Evolutionary conservation across 2,888 invertebrate species (phyloP), one percentile per base, ranked within the genome.

Genomic region (Drosophila demipolita): DNA sequence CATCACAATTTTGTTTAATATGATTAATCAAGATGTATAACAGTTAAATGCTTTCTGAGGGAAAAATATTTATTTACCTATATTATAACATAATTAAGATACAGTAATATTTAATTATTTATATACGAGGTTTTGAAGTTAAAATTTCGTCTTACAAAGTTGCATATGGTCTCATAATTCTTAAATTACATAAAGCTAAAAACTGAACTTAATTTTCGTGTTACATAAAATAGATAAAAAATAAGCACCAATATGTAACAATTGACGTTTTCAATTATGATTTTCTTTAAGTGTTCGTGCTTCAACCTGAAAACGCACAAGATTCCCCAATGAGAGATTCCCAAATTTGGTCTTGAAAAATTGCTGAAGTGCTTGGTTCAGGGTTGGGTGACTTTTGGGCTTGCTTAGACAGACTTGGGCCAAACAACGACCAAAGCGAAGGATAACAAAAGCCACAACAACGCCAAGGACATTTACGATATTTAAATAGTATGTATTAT

Each of bases 401-500:
- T 23, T 23, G 20, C 15, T 26, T 26, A 29, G 29, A 5, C 29
- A 29, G 29, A 29, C 26, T 26, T 26, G 45, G 53, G 50, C 29
- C n/a, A 55, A 36, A 50, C 40, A 63, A 53, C 32, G 36, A 45
- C 26, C 42, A 53, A 45, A 29, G 38, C 53, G 11, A 66, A 67
- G 82, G 68, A 84, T 72, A 74, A 70, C 67, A 71, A 71, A 59
- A 33, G 66, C 36, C 26, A 49, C 32, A 36, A 61, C 45, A 15
- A 33, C n/a, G 45, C 35, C 74, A 72, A 73, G 73, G 73, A 72
- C 64, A 75, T 73, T 61, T 20, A 66, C 48, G 69, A 70, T 75
- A 83, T 75, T 78, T 81, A 74, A 80, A 80, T 81, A 74, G 69
- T 67, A 76, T 73, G 65, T 69, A 79, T 79, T 76, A 79, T 79